Evolutionary conservation across 2,888 invertebrate genomes (phyloP).

Genomic region (Magallana nippona): DNA sequence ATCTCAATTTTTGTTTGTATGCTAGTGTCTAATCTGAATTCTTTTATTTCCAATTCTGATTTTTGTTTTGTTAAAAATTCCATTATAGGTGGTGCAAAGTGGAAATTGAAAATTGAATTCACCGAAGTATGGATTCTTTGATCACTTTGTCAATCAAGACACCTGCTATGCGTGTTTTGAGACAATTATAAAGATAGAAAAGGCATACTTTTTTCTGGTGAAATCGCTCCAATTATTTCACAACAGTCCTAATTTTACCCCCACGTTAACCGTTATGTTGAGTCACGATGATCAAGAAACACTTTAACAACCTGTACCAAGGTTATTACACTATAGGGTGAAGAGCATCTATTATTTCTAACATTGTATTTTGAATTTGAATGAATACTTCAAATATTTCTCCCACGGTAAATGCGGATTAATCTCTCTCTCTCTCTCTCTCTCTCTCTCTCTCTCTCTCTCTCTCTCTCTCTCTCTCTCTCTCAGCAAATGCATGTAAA

Average conservation of each 20-base stretch:
- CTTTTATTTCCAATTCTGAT: too few relatives aligned
- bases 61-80: too few relatives aligned
- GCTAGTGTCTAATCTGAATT: too few relatives aligned
- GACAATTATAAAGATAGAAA: conserved; percentile 7
- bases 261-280: conserved; percentile 1
- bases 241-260: conserved; percentile 15
- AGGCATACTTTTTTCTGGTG: background rate
- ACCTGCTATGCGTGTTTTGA: conserved; percentile 27
- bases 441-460: background rate
- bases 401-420: background rate
- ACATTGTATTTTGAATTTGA: background rate
- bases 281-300: conserved; percentile 7
- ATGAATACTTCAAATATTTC: background rate
- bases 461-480: too few relatives aligned
- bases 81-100: background rate
- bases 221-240: conserved; percentile 12
- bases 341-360: conserved; percentile 26
- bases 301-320: background rate
- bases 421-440: conserved; percentile 20
- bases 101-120: background rate
- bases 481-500: too few relatives aligned
- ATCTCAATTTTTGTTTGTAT: too few relatives aligned
- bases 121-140: background rate
- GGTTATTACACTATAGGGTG: background rate
- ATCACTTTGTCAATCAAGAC: background rate